These are phyloP conservation scores for Lochmaea crataegi DNA, from an alignment of 2,888 invertebrate species.

Conservation along the genomic window DNA sequence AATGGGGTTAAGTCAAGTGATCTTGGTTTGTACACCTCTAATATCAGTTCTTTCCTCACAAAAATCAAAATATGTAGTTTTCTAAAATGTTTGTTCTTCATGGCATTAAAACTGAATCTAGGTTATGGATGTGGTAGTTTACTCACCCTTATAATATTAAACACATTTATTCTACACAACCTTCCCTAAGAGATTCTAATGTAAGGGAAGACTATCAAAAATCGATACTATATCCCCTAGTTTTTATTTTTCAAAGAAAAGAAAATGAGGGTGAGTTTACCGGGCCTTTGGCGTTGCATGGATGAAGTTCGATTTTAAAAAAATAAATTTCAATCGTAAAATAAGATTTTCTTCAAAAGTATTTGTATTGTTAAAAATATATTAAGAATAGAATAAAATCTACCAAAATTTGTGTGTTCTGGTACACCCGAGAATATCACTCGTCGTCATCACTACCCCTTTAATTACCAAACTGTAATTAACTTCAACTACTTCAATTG, in stretches of 20 bases:
- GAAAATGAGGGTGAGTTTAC: neutral
- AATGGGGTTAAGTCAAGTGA: too few relatives aligned
- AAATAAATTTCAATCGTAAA: too few relatives aligned
- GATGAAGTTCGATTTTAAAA: too few relatives aligned
- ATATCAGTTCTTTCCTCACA: too few relatives aligned
- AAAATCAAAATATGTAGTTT: neutral
- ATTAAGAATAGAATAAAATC: neutral
- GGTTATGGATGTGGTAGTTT: neutral
- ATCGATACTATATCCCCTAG: constrained; percentile 6
- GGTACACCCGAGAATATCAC: neutral
- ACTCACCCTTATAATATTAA: constrained; percentile 2
- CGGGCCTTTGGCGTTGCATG: neutral
- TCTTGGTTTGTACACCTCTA: too few relatives aligned
- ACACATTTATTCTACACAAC: constrained; percentile 9
- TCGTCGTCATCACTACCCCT: constrained; percentile 8
- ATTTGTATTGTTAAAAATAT: neutral
- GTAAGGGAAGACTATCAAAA: constrained; percentile 10
- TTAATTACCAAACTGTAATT: constrained; percentile 30
- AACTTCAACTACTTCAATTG: constrained; percentile 25
- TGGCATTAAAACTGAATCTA: neutral
- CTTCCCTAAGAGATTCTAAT: constrained; percentile 13
- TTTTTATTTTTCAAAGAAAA: constrained; percentile 5
- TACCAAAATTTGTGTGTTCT: neutral
- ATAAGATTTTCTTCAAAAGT: too few relatives aligned
- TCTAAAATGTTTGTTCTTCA: neutral